Evolutionary conservation across 2,888 invertebrate genomes (phyloP).

Genomic region (Parnassius orleans): DNA sequence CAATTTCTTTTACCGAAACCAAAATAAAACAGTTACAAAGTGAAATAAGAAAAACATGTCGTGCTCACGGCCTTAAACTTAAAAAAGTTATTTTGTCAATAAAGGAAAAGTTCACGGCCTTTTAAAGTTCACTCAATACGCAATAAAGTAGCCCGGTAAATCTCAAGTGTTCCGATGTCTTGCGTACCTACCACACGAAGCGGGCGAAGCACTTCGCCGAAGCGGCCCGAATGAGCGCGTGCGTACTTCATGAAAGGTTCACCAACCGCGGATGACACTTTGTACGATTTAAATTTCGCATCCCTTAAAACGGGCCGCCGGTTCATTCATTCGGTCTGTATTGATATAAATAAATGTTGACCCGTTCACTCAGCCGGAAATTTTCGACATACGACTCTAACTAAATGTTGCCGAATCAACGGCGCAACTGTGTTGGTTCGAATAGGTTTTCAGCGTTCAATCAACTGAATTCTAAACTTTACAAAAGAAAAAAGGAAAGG

Average conservation of each 20-base stretch:
- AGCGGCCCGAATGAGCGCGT: neutral
- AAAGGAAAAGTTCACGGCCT: conserved; percentile 21
- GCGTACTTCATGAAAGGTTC: conserved; percentile 29
- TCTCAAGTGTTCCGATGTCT: conserved; percentile 8
- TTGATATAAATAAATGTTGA: neutral
- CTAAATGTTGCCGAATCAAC: neutral
- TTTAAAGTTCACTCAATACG: conserved; percentile 22
- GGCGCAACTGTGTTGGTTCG: neutral
- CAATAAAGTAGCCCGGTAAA: conserved; percentile 17
- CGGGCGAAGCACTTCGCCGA: neutral
- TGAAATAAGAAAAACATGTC: too few species aligned
- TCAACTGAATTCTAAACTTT: neutral
- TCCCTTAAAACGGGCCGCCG: conserved; percentile 13
- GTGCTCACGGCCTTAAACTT: too few species aligned
- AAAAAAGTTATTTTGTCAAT: too few species aligned
- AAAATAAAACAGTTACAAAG: too few species aligned
- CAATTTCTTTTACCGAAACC: too few species aligned
- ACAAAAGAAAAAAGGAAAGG: too few species aligned
- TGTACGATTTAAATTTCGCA: conserved; percentile 42
- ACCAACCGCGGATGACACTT: conserved; percentile 37
- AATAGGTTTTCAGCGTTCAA: neutral
- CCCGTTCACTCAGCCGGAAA: neutral
- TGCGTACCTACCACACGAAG: neutral
- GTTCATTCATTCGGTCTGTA: neutral
- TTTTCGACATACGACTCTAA: neutral